A percentile compares a stretch with the other conserved stretches of the same genome.
phyloP scores from a whole-genome alignment of 2,113 vertebrate genomes.

The Chroicocephalus ridibundus region DNA sequence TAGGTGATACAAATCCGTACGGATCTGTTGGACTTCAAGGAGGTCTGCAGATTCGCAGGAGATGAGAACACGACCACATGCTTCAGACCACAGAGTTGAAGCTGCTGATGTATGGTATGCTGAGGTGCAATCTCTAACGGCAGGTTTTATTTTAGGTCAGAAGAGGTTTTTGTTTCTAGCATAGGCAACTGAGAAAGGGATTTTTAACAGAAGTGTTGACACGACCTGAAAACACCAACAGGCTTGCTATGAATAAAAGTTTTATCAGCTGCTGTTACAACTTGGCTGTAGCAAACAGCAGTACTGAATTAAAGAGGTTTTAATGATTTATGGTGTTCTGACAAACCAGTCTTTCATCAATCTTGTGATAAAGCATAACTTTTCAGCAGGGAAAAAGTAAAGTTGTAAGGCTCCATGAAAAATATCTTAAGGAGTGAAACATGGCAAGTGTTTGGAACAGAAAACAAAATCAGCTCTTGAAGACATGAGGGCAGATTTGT shows the following conservation, averaged over 20 bases:
- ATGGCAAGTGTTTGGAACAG: neutral
- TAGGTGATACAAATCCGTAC: fast-evolving
- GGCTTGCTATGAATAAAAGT: slow-evolving; percentile 39
- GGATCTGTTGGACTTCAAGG: neutral
- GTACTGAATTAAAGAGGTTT: slow-evolving; percentile 1
- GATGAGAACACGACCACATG: fast-evolving
- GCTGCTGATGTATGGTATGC: fast-evolving
- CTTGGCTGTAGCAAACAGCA: neutral
- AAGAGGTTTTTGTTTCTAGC: neutral
- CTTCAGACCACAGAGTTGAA: fast-evolving
- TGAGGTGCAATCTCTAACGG: neutral
- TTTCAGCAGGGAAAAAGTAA: neutral
- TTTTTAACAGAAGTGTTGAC: slow-evolving; percentile 37
- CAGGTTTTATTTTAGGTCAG: neutral
- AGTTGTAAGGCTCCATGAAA: neutral
- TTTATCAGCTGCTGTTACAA: slow-evolving; percentile 5
- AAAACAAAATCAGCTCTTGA: neutral
- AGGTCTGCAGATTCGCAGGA: neutral
- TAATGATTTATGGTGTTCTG: slow-evolving; percentile 26
- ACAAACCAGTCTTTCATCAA: neutral
- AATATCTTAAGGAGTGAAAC: neutral
- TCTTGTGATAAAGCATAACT: neutral
- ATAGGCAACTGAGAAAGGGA: neutral
- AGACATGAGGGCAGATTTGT: neutral
- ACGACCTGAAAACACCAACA: neutral